A percentile compares a stretch with the other conserved stretches of the same genome.
These are phyloP conservation scores for Gryon sp. DNA, from an alignment of 1,140 invertebrate species.

Conservation along the genomic window DNA sequence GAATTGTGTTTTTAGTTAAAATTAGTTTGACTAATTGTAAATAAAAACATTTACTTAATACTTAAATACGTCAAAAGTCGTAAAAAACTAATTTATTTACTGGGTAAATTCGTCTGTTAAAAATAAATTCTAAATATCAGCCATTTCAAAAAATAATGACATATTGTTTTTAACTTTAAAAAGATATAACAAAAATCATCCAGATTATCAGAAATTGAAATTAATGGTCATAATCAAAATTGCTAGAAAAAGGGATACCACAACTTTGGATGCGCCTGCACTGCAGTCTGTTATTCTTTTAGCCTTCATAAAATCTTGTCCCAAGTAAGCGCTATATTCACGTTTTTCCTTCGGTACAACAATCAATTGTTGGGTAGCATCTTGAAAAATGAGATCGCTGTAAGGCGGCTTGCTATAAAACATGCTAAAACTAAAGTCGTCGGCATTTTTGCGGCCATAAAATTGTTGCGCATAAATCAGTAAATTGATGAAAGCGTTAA, in stretches of 20 bases:
- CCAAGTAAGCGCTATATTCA: slow-evolving; percentile 85
- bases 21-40: too few species aligned
- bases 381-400: slow-evolving; percentile 95
- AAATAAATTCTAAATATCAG: too few species aligned
- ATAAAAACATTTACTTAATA: too few species aligned
- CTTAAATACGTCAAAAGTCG: too few species aligned
- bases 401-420: slow-evolving; percentile 90
- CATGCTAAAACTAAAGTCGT: slow-evolving; percentile 95
- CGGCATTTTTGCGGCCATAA: slow-evolving; percentile 90
- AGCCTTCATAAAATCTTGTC: slow-evolving; percentile 87
- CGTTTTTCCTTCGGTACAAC: slow-evolving; percentile 83
- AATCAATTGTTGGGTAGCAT: slow-evolving; percentile 91
- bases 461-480: slow-evolving; percentile 94
- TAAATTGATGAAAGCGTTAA: slow-evolving; percentile 91
- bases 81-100: too few species aligned
- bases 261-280: slow-evolving; percentile 77
- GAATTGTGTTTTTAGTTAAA: too few species aligned
- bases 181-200: not conserved
- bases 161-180: too few species aligned
- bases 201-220: not conserved
- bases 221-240: not conserved
- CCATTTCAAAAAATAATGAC: too few species aligned
- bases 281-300: slow-evolving; percentile 88
- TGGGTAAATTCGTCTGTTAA: too few species aligned
- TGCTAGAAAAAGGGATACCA: not conserved